Conservation (phyloP, 2,113 vertebrate species). For the Perca fluviatilis region DNA sequence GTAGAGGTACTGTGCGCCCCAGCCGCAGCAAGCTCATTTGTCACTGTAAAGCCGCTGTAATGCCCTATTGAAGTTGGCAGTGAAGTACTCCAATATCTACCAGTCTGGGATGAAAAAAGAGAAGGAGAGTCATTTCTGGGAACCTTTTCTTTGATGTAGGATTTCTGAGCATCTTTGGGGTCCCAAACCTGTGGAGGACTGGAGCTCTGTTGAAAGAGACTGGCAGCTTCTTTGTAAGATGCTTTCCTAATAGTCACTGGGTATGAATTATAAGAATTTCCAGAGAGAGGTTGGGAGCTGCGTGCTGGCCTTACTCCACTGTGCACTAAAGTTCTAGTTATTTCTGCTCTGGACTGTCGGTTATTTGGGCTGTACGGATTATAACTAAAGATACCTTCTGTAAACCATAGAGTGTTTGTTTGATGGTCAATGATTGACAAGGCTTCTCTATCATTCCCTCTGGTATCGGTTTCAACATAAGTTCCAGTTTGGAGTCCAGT, state of each 20-base stretch:
- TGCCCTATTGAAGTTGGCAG: background rate
- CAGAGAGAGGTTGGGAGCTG: background rate
- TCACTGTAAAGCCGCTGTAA: constrained; percentile 25
- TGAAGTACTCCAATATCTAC: background rate
- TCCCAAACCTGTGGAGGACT: constrained; percentile 4
- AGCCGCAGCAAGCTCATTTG: constrained; percentile 17
- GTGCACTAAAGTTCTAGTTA: background rate
- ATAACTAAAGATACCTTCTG: constrained; percentile 1
- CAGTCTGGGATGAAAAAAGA: constrained; percentile 9
- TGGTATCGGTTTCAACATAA: background rate
- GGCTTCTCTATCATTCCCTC: background rate
- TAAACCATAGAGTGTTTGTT: background rate
- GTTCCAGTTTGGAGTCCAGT: constrained; percentile 14
- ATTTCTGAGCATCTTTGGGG: background rate
- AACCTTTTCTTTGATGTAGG: background rate
- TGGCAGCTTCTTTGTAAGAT: constrained; percentile 1
- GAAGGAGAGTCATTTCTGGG: background rate
- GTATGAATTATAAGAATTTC: background rate
- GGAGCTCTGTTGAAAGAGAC: constrained; percentile 1
- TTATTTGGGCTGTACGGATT: background rate
- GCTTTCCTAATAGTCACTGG: constrained; percentile 25
- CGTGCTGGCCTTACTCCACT: background rate
- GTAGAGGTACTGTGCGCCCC: background rate
- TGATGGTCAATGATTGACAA: constrained; percentile 14
- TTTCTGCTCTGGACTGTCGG: background rate